A percentile compares a stretch with the other conserved stretches of the same genome.
Conservation (phyloP, 2,888 invertebrate genomes). For the Andrena flavipes region DNA sequence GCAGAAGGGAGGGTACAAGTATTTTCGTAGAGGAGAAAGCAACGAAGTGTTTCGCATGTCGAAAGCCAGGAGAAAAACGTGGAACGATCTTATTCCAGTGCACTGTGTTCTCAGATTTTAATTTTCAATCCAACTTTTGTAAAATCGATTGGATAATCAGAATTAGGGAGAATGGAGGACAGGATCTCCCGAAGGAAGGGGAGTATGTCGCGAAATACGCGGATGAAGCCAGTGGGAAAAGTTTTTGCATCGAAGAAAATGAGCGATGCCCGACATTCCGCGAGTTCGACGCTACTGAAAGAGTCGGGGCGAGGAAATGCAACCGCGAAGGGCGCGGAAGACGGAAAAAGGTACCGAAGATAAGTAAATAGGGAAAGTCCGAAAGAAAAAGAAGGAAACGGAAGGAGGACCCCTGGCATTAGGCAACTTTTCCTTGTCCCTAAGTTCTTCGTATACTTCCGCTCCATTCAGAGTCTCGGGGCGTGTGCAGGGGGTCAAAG, state of each 20-base stretch:
- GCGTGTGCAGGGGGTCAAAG: not conserved
- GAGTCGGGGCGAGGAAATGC: not conserved
- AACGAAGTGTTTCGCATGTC: not conserved
- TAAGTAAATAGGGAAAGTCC: conserved; percentile 46
- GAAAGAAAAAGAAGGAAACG: conserved; percentile 12
- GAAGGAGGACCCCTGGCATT: conserved; percentile 15
- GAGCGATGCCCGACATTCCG: conserved; percentile 22
- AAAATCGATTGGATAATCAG: too few species aligned
- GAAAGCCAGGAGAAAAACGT: too few species aligned
- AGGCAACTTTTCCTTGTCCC: conserved; percentile 23
- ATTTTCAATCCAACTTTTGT: too few species aligned
- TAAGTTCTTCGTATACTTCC: conserved; percentile 10
- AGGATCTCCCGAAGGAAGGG: not conserved
- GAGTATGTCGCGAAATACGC: conserved; percentile 30
- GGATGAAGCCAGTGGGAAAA: conserved; percentile 39
- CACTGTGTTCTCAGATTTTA: too few species aligned
- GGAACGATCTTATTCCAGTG: too few species aligned
- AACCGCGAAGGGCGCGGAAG: conserved; percentile 7
- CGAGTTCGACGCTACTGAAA: conserved; percentile 11
- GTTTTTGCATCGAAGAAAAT: conserved; percentile 45
- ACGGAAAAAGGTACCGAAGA: conserved; percentile 42
- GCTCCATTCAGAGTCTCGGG: conserved; percentile 4
- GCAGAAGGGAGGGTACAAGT: not conserved
- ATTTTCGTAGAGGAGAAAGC: not conserved
- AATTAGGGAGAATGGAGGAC: too few species aligned